Evolutionary conservation across 2,888 invertebrate genomes (phyloP), one percentile per base, ranked within the genome.

Genomic region (Drosophila pseudotakahashii): DNA sequence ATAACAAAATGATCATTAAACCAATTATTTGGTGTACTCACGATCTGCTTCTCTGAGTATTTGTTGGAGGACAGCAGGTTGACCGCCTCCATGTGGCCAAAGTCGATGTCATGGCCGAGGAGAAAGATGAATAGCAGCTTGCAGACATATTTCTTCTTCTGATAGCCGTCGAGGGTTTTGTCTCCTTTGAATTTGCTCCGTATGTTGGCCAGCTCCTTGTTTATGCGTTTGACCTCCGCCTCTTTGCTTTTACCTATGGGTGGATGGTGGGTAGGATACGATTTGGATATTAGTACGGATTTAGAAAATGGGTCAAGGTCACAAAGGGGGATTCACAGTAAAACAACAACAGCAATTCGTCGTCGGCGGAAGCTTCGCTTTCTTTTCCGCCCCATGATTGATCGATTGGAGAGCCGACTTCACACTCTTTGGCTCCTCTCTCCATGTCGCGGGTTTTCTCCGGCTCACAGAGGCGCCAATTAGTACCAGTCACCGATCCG

Each of bases 71-170:
- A 99, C 68, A 99, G 95, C 81, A 99, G 94, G 93, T 99, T 99
- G 84, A 99, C 99, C 57, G 99, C 99, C 93, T 99, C 99, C 99
- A 99, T 99, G 93, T 99, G 99, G 76, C 99, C 99, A 93, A 99
- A 99, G 93, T 99, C 99, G 92, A 99, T 99, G 93, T 99, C 99
- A 93, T 99, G 99, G 78, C 99, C 99, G 88, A 99, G 95, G 79
- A 99, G 94, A 93, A 99, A 99, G 92, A 99, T 99, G 93, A 99
- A 99, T 78, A 99, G 93, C 82, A 99, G 94, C 93, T 99, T 99
- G 94, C 99, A 99, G 72, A 99, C 99, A 94, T 99, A 99, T 93
- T 99, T 99, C 94, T 99, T 99, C 95, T 99, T 99, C 92, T 99
- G 99, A 93, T 99, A 99, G 42, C 99, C 99, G 94, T 99, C 99